These are phyloP conservation scores for Synaphobranchus kaupii DNA, from an alignment of 2,797 vertebrate species.

Conservation along the genomic window DNA sequence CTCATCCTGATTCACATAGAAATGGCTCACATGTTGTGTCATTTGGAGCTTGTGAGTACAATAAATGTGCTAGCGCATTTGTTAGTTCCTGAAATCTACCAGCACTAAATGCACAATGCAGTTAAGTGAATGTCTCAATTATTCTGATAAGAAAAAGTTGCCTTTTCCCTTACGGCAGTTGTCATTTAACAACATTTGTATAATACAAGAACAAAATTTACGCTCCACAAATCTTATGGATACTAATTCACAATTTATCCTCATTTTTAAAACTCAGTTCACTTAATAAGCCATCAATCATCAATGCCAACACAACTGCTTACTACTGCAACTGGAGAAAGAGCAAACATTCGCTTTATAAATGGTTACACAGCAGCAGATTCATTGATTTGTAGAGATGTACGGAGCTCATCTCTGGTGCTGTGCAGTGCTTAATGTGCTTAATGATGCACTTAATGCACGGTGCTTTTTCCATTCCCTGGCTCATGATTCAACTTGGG, in stretches of 20 bases:
- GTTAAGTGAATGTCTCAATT: not conserved
- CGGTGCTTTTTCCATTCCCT: not conserved
- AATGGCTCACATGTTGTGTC: too few species aligned
- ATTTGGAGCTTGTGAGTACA: too few species aligned
- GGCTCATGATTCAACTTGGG: not conserved
- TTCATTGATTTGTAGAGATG: not conserved
- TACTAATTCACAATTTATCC: not conserved
- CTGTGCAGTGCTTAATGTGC: not conserved
- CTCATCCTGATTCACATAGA: too few species aligned
- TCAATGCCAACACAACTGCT: not conserved
- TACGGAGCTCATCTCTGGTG: not conserved
- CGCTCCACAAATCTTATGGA: not conserved
- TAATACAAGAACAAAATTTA: not conserved
- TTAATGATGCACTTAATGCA: not conserved
- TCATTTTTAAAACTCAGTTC: not conserved
- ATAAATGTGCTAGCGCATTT: too few species aligned
- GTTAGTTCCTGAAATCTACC: too few species aligned
- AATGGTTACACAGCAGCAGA: not conserved
- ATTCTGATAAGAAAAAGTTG: not conserved
- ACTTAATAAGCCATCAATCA: not conserved
- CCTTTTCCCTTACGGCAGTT: not conserved
- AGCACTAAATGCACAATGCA: too few species aligned
- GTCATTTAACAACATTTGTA: not conserved
- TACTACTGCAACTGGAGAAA: not conserved
- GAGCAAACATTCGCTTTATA: not conserved